These are phyloP conservation scores for Drosophila guanche DNA, from an alignment of 1,140 invertebrate genomes.

Conservation along the genomic window DNA sequence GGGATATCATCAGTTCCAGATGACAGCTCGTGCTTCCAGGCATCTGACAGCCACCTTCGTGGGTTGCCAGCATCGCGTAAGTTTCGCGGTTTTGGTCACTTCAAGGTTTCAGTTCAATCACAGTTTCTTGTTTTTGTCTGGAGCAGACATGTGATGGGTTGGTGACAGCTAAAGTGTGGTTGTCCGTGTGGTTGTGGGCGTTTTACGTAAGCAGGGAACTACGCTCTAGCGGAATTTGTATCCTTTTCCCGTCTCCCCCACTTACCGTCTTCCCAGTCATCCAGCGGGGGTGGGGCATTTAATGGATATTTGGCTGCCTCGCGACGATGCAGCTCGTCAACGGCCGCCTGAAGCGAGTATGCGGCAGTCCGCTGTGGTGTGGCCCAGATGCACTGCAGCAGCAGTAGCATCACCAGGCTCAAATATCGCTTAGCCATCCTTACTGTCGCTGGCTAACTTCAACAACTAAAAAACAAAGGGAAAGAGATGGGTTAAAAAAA, in stretches of 20 bases:
- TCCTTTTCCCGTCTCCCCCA: constrained; percentile 14
- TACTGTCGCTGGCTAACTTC: constrained; percentile 4
- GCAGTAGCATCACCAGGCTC: constrained; percentile 18
- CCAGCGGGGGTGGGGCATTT: constrained; percentile 67
- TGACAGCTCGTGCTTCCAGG: constrained; percentile 28
- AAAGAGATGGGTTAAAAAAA: constrained; percentile 13
- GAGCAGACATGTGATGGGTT: too few relatives aligned
- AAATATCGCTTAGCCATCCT: constrained; percentile 47
- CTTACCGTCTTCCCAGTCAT: constrained; percentile 82
- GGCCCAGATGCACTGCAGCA: constrained; percentile 37
- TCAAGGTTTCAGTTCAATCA: background rate
- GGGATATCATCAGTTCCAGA: constrained; percentile 52
- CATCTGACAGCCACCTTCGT: constrained; percentile 45
- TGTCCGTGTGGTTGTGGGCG: too few relatives aligned
- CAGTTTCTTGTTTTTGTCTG: too few relatives aligned
- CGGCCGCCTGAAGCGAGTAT: constrained; percentile 79
- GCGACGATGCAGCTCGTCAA: constrained; percentile 79
- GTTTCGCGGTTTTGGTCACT: constrained; percentile 3
- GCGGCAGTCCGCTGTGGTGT: constrained; percentile 64
- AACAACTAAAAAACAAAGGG: background rate
- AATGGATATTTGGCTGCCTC: constrained; percentile 79
- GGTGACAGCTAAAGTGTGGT: too few relatives aligned
- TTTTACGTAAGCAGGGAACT: too few relatives aligned
- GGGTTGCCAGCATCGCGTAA: background rate
- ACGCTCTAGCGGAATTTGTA: background rate